Evolutionary conservation across 1,140 invertebrate genomes (phyloP).

Genomic region (Euura lappo): DNA sequence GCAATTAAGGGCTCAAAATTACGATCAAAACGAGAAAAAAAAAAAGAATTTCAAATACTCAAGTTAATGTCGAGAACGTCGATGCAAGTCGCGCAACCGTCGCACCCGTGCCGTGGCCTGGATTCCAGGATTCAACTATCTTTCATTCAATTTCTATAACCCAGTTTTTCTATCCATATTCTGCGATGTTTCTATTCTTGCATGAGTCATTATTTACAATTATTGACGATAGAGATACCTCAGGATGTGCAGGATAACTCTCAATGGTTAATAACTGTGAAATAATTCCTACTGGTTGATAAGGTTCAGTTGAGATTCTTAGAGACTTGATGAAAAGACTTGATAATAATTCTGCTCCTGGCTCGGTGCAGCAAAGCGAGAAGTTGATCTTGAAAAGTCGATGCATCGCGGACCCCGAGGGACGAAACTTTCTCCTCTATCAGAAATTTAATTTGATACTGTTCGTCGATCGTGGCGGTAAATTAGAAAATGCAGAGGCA

Average conservation of each 20-base stretch:
- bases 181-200: no score
- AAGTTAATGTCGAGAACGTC: neutral
- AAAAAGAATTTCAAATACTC: neutral
- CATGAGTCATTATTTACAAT: no score
- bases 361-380: neutral
- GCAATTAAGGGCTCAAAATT: neutral
- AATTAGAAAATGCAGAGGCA: neutral
- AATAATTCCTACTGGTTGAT: no score
- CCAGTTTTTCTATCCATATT: neutral
- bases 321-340: no score
- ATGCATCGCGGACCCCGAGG: neutral
- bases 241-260: no score
- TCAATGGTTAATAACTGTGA: no score
- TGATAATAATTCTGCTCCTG: neutral
- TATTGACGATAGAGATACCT: no score
- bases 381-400: neutral
- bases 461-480: neutral
- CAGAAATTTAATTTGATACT: neutral
- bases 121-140: no score
- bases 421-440: neutral
- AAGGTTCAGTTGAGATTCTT: no score
- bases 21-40: neutral
- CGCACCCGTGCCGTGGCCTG: no score
- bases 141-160: neutral
- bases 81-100: neutral